Conservation (phyloP, 2,113 vertebrate genomes). For the Maccullochella peelii region DNA sequence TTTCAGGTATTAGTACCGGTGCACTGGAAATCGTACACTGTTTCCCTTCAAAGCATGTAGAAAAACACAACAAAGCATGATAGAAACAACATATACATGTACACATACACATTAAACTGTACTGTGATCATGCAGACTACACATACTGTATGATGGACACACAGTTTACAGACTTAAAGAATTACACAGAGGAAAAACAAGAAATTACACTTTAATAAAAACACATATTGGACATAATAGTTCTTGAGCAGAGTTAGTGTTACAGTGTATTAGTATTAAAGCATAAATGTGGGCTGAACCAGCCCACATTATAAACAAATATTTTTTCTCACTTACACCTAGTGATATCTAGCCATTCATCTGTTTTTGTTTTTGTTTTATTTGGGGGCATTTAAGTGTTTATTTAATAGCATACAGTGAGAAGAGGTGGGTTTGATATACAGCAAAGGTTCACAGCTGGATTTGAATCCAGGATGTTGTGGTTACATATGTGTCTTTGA, state of each 20-base stretch:
- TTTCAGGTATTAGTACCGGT: neutral
- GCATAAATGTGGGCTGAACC: neutral
- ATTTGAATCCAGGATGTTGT: neutral
- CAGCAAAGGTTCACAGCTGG: neutral
- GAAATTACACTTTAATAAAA: neutral
- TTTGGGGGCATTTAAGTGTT: neutral
- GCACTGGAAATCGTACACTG: neutral
- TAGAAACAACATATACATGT: neutral
- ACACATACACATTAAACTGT: neutral
- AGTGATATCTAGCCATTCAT: neutral
- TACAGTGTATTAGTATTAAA: neutral
- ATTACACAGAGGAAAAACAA: no score
- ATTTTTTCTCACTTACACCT: neutral
- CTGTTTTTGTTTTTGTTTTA: no score
- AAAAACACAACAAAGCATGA: neutral
- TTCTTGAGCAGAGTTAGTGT: neutral
- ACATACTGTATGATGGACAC: neutral
- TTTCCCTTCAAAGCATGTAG: neutral
- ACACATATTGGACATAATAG: neutral
- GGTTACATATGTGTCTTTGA: no score
- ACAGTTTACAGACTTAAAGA: neutral
- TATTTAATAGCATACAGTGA: neutral
- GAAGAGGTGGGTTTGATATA: neutral
- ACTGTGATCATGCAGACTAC: neutral
- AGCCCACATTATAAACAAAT: neutral